These are phyloP conservation scores for Drosophila grimshawi DNA, from an alignment of 1,140 invertebrate species.

Conservation along the genomic window DNA sequence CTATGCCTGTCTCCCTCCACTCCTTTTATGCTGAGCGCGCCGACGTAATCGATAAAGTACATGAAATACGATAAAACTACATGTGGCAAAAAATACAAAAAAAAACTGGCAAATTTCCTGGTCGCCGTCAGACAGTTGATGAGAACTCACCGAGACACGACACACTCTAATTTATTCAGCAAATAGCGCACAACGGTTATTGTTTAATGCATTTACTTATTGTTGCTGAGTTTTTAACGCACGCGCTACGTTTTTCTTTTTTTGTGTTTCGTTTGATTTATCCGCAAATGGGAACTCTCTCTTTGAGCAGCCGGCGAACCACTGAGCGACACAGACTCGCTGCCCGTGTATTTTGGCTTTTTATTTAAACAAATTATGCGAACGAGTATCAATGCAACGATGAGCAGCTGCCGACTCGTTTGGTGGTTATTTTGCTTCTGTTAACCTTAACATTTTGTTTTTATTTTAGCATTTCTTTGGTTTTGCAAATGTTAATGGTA, in stretches of 20 bases:
- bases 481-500: constrained; percentile 12
- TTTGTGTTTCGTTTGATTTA: too few species aligned
- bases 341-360: constrained; percentile 44
- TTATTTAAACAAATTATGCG: constrained; percentile 46
- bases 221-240: constrained; percentile 29
- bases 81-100: constrained; percentile 37
- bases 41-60: constrained; percentile 75
- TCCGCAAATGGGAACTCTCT: constrained; percentile 50
- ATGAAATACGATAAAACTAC: constrained; percentile 58
- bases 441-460: constrained; percentile 43
- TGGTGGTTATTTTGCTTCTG: constrained; percentile 36
- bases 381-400: constrained; percentile 37
- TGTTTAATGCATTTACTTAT: constrained; percentile 39
- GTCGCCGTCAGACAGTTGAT: constrained; percentile 19
- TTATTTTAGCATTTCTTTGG: constrained; percentile 25
- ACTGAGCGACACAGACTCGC: constrained; percentile 46
- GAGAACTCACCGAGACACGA: constrained; percentile 17
- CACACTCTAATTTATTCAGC: constrained; percentile 32
- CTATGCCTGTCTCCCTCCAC: constrained; percentile 11
- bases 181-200: constrained; percentile 25
- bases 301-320: constrained; percentile 50
- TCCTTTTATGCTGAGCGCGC: constrained; percentile 54
- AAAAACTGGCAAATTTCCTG: constrained; percentile 22
- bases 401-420: constrained; percentile 30
- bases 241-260: constrained; percentile 34